Base-by-base conservation (phyloP, 1,140 invertebrate genomes). In the Diploscapter pachys region DNA sequence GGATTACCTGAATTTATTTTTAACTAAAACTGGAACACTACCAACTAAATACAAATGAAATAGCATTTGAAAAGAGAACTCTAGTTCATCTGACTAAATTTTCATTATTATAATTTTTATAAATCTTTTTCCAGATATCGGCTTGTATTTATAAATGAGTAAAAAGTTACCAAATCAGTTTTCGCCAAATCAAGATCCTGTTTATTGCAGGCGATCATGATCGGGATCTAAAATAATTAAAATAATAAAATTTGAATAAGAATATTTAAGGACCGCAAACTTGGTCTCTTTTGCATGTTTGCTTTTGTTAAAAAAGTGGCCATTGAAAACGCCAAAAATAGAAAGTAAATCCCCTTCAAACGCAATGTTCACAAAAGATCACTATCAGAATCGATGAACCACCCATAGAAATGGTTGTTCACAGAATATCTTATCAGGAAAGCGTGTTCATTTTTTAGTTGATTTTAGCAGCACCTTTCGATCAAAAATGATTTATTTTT, bases 121-220 rank as follows among this genome's bases (percentile, higher is more conserved):
- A 31, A 31, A 31, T 31, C 31, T 31, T 31, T 31, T 31, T 31
- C 31, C 31, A 75, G 56, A 68, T 49, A 59, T 5, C 71, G 9
- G 53, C 53, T 72, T 73, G 9, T 13, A 75, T 56, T 6, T 53
- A 56, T 55, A 13, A 8, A 13, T 9, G 6, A 48, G 54, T 31
- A 71, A 61, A 73, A 72, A 72, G 4, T 51, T 31, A 78, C 76
- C 57, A 69, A 56, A n/a, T 68, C 59, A 4, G 56, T 78, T 48
- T 78, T 78, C 48, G 76, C 72, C 3, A 75, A 31, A 5, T 56
- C 51, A 2, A 78, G 66, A 50, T 78, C 76, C 66, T 78, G 76
- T 49, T 78, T 78, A 55, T 78, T 78, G 59, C 76, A 78, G n/a
- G 67, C 76, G 50, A 78, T 63, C 4, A 78, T 63, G 8, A 78